Evolutionary conservation across 2,797 vertebrate species (phyloP), one percentile per base, ranked within the genome.

Genomic region (Loriculus beryllinus): DNA sequence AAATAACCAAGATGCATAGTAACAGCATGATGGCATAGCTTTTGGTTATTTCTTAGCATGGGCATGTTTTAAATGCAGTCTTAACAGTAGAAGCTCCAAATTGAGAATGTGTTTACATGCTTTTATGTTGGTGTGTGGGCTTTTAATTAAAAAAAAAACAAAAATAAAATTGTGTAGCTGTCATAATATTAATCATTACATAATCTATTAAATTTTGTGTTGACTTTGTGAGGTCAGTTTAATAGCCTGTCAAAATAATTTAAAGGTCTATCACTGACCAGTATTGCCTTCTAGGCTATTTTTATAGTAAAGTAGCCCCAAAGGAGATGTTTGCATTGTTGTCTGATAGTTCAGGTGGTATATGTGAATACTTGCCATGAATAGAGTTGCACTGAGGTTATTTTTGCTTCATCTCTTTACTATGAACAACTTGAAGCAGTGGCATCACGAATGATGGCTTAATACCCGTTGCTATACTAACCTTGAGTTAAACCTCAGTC

Each of bases 1-100:
- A 83, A 97, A 89, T 96, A 95, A 90, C 75, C 75, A 88, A 94
- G 62, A 95, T 96, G 74, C 10, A 39, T 62, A 92, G 40, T 97
- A 96, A 95, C 82, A 96, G 97, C 97, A 97, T 98, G 97, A 82
- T 93, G 80, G 56, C 92, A 42, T 96, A 90, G 82, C 72, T 86
- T 91, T 49, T 79, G 19, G 93, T 94, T 72, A 90, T 94, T 97
- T 95, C 77, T 90, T 97, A 97, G 97, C 76, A 72, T 75, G 22
- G 90, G 98, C 97, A 97, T 97, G 96, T 63, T 29, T 63, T 80
- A 81, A 88, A 71, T 37, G 42, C 43, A n/a, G 17, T 64, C 43
- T 76, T 86, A 81, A 64, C 49, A 60, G 62, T 14, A 52, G 79
- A 76, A 67, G 35, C 37, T 88, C 77, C 56, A 43, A 35, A 42